Base-by-base conservation (phyloP, 2,113 vertebrate species). In the Mustela nigripes region DNA sequence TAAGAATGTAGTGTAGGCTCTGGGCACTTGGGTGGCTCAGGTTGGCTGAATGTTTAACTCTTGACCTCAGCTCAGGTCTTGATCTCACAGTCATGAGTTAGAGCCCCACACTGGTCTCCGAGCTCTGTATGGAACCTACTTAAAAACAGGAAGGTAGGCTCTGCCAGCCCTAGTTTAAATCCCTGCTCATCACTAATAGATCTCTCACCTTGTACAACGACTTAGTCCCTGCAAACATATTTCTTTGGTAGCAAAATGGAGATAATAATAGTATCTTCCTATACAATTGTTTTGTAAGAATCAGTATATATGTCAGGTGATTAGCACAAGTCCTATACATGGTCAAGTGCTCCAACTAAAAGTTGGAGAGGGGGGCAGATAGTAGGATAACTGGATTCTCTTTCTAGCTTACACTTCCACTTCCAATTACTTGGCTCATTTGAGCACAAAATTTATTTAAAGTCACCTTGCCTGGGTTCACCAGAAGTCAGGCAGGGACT, bases 361-460 rank as follows among this genome's bases (percentile, higher is more conserved):
- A 86, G 9, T 73, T 82, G 74, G 48, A 87, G 33, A 56, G 9
- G 24, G 15, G 19, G 28, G 2, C 48, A 53, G 67, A 58, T 87
- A 60, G 1, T 67, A 31, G 60, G n/a, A 82, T 86, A 33, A 39
- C 22, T 86, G n/a, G 15, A 39, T 97, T 95, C 15, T 82, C 7
- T 67, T 82, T 69, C 33, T 67, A 62, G 18, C 22, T 89, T 48
- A 73, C 15, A 16, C 93, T 82, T 93, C 91, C 60, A 76, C 39
- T 39, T 39, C 39, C 39, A 81, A 50, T 74, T 48, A 60, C 33
- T 91, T 71, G 76, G 15, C n/a, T 88, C n/a, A 36, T 82, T 63
- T 83, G 45, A 76, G 33, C 39, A 78, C 94, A 45, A 53, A 85
- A 63, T 86, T 95, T 53, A 56, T 80, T 85, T 94, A 73, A 80